Conservation (phyloP, 2,113 vertebrate species). For the Cnemophilus loriae region DNA sequence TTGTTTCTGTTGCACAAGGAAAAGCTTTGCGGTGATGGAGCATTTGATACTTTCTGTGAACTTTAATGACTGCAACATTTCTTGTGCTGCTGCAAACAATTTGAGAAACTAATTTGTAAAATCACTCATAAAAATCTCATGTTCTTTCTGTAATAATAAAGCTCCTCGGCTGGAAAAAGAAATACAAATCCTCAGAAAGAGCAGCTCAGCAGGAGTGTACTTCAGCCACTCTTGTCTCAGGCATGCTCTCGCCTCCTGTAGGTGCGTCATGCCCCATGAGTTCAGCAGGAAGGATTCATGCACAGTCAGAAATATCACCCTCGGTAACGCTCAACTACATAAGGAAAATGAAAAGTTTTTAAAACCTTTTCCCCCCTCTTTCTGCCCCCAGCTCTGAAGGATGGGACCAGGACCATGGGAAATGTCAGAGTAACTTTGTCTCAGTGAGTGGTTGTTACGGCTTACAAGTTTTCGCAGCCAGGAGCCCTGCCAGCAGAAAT, state of each 20-base stretch:
- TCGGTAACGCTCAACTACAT: not conserved
- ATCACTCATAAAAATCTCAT: slow-evolving; percentile 34
- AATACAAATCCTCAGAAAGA: not conserved
- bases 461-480: not conserved
- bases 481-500: slow-evolving; percentile 8
- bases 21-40: not conserved
- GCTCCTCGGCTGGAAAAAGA: not conserved
- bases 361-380: not conserved
- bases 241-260: not conserved
- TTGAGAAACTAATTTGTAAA: slow-evolving; percentile 49
- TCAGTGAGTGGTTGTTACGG: not conserved
- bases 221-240: not conserved
- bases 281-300: not conserved
- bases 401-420: not conserved
- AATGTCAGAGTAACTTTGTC: not conserved
- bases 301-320: not conserved
- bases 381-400: not conserved
- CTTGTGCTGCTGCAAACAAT: slow-evolving; percentile 23
- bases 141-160: slow-evolving; percentile 9
- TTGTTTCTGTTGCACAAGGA: not conserved
- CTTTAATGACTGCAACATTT: not conserved
- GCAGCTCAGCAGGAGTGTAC: not conserved
- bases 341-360: not conserved
- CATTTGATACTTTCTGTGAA: slow-evolving; percentile 6
- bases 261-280: not conserved